Percentiles rank a stretch among this genome's conserved stretches.
phyloP scores from a whole-genome alignment of 2,888 invertebrate species.

The Lycaena phlaeas region DNA sequence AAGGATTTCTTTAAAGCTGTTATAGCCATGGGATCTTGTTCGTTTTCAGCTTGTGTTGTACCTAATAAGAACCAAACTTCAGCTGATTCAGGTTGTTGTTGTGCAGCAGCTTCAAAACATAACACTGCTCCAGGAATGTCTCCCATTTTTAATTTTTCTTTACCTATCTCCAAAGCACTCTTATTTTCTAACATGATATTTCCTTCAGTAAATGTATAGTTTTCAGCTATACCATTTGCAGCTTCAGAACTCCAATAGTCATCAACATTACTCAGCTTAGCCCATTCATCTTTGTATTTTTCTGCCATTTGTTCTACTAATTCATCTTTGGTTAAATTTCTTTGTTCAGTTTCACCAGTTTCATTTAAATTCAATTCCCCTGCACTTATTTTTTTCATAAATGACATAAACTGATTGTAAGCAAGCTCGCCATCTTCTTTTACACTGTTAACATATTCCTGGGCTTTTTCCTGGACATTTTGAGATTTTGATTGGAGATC shows the following conservation, averaged over 20 bases:
- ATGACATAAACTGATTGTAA: slow-evolving; percentile 87
- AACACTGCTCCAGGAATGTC: slow-evolving; percentile 96
- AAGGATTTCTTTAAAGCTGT: slow-evolving; percentile 91
- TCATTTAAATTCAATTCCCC: slow-evolving; percentile 75
- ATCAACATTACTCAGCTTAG: slow-evolving; percentile 78
- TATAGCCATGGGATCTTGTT: slow-evolving; percentile 95
- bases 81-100: slow-evolving; percentile 82
- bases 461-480: slow-evolving; percentile 68
- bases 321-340: slow-evolving; percentile 49
- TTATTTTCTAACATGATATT: slow-evolving; percentile 87
- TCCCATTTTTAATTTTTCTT: slow-evolving; percentile 85
- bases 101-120: slow-evolving; percentile 96
- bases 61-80: slow-evolving; percentile 93
- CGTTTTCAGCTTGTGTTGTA: slow-evolving; percentile 97
- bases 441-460: slow-evolving; percentile 71
- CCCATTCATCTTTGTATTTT: slow-evolving; percentile 84
- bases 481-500: slow-evolving; percentile 31
- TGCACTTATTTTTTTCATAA: slow-evolving; percentile 84
- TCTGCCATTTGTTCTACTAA: slow-evolving; percentile 68
- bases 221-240: slow-evolving; percentile 67
- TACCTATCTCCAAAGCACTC: slow-evolving; percentile 89
- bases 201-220: slow-evolving; percentile 85
- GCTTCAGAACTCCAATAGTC: slow-evolving; percentile 78
- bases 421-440: slow-evolving; percentile 79
- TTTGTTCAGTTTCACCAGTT: slow-evolving; percentile 44